A percentile compares a stretch with the other conserved stretches of the same genome.
These are phyloP conservation scores for Cyrtodaria siliqua DNA, from an alignment of 2,888 invertebrate species.

Conservation along the genomic window DNA sequence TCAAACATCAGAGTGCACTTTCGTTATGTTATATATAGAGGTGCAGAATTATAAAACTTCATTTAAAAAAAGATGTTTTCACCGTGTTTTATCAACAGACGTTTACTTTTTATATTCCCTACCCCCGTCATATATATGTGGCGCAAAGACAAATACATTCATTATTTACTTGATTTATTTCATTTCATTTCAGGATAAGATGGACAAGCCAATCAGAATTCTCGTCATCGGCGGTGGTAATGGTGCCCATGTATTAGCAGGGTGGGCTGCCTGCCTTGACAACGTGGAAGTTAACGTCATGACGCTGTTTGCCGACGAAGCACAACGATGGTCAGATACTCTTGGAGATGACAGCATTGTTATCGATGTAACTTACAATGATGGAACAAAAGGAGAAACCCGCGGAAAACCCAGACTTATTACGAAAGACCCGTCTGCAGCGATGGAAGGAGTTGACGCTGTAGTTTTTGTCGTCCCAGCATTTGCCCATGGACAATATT, in stretches of 20 bases:
- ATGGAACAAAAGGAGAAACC: conserved; percentile 52
- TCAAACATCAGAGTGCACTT: too few species aligned
- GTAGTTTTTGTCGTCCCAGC: conserved; percentile 79
- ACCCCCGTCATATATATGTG: too few species aligned
- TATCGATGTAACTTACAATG: conserved; percentile 52
- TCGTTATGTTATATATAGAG: too few species aligned
- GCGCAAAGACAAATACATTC: too few species aligned
- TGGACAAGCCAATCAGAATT: conserved; percentile 37
- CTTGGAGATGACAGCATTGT: conserved; percentile 61
- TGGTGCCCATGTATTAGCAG: conserved; percentile 78
- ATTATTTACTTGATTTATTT: not conserved
- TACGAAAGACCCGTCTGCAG: conserved; percentile 71
- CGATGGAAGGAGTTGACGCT: conserved; percentile 70
- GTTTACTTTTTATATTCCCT: too few species aligned
- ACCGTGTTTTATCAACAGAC: too few species aligned
- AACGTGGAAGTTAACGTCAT: conserved; percentile 72
- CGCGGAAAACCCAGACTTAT: conserved; percentile 69
- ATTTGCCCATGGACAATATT: conserved; percentile 78
- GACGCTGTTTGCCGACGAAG: conserved; percentile 76
- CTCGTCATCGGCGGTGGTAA: conserved; percentile 80
- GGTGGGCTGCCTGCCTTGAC: conserved; percentile 64
- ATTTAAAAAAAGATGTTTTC: too few species aligned
- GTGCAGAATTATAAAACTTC: too few species aligned
- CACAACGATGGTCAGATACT: conserved; percentile 71
- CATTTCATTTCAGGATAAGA: not conserved